Conservation (phyloP, 2,888 invertebrate genomes). For the Nomada ferruginata region DNA sequence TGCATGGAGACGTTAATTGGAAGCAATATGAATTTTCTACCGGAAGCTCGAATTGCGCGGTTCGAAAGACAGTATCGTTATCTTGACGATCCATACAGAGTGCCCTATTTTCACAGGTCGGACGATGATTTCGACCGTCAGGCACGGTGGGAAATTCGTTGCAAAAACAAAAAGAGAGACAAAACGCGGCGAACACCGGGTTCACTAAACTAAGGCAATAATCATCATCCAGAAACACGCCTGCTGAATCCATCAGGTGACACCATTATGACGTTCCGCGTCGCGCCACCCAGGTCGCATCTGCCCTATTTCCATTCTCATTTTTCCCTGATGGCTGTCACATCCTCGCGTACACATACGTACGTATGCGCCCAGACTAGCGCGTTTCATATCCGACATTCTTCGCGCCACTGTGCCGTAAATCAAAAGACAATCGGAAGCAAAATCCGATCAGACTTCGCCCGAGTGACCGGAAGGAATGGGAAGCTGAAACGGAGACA, state of each 20-base stretch:
- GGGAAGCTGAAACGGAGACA: constrained; percentile 23
- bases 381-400: background rate
- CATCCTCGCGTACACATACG: background rate
- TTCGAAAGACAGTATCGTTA: too few relatives aligned
- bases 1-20: background rate
- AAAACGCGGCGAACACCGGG: too few relatives aligned
- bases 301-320: constrained; percentile 29
- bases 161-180: too few relatives aligned
- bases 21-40: background rate
- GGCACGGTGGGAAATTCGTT: constrained; percentile 12
- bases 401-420: constrained; percentile 29
- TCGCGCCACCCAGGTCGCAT: constrained; percentile 4
- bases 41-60: background rate
- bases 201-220: constrained; percentile 6
- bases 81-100: too few relatives aligned
- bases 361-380: background rate
- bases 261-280: constrained; percentile 29
- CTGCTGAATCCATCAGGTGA: constrained; percentile 17
- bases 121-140: background rate
- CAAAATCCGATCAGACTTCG: constrained; percentile 59
- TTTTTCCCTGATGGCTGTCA: constrained; percentile 13
- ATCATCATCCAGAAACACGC: too few relatives aligned
- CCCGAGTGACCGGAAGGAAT: background rate
- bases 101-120: too few relatives aligned
- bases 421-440: constrained; percentile 60